Evolutionary conservation across 2,797 vertebrate species (phyloP).

Genomic region (Argentina silus): DNA sequence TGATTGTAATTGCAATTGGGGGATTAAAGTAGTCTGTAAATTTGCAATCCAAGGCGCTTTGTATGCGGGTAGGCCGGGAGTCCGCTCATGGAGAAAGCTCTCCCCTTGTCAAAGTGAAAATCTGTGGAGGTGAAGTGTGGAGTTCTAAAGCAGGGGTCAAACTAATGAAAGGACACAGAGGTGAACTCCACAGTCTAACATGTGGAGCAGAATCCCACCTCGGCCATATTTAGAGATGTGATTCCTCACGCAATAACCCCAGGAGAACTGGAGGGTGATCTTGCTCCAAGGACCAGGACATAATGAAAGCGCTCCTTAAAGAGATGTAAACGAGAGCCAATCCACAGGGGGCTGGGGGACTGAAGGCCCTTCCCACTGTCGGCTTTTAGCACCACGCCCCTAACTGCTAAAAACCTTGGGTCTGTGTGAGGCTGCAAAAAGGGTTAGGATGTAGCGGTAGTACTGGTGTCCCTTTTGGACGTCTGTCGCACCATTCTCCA

Average conservation of each 20-base stretch:
- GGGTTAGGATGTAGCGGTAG: conserved; percentile 77
- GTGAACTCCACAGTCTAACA: conserved; percentile 69
- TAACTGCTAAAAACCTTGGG: conserved; percentile 83
- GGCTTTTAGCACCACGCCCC: conserved; percentile 90
- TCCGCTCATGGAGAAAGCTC: background rate
- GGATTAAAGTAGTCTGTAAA: background rate
- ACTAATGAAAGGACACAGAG: conserved; percentile 69
- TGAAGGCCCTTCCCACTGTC: conserved; percentile 43
- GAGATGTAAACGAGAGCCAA: conserved; percentile 48
- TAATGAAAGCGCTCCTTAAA: conserved; percentile 76
- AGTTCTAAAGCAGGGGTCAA: conserved; percentile 75
- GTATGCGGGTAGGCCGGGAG: background rate
- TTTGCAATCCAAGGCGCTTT: background rate
- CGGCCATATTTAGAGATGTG: conserved; percentile 71
- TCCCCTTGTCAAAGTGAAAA: conserved; percentile 72
- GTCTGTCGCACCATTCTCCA: conserved; percentile 62
- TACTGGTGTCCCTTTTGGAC: conserved; percentile 59
- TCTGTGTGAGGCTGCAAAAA: conserved; percentile 89
- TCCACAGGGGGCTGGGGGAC: conserved; percentile 35
- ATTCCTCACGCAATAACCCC: conserved; percentile 56
- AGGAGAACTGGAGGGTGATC: conserved; percentile 52
- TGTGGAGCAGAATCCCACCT: conserved; percentile 36
- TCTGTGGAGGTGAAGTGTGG: conserved; percentile 75
- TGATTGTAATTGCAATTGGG: background rate
- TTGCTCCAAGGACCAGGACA: conserved; percentile 59